phyloP scores from a whole-genome alignment of 1,140 invertebrate genomes.

The Proctacanthus coquilletti region DNA sequence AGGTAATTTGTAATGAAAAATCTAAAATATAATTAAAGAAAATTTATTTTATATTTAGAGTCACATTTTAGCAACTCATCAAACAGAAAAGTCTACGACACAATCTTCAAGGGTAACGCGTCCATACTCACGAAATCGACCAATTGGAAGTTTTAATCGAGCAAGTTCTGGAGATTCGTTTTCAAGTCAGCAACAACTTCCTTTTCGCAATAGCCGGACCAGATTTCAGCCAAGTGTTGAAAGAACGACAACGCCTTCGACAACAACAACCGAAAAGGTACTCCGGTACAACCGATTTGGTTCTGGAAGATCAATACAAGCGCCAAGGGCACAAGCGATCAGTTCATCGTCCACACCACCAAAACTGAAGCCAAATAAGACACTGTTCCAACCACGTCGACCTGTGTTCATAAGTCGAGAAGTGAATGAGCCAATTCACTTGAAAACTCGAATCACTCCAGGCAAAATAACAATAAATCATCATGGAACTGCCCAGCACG shows the following conservation, averaged over 20 bases:
- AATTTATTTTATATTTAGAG: constrained; percentile 5
- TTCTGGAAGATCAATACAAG: background rate
- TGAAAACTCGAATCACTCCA: too few species aligned
- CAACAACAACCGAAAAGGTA: constrained; percentile 5
- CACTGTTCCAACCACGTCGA: constrained; percentile 12
- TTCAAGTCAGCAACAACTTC: constrained; percentile 7
- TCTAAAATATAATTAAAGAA: constrained; percentile 3
- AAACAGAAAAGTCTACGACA: too few species aligned
- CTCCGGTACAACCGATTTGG: constrained; percentile 21
- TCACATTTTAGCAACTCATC: constrained; percentile 4
- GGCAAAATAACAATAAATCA: too few species aligned
- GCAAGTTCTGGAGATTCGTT: too few species aligned
- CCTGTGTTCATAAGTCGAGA: constrained; percentile 26
- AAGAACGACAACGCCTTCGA: constrained; percentile 1
- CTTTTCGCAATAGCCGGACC: constrained; percentile 14
- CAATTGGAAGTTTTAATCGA: too few species aligned
- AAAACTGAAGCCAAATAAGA: constrained; percentile 7
- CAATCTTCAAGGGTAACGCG: too few species aligned
- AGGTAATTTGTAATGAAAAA: constrained; percentile 3
- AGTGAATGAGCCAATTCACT: constrained; percentile 20
- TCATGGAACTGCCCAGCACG: too few species aligned
- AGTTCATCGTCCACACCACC: constrained; percentile 9
- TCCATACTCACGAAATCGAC: too few species aligned
- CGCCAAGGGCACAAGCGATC: background rate
- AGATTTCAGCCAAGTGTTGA: constrained; percentile 18